Evolutionary conservation across 2,797 vertebrate genomes (phyloP).

Genomic region (Pangasius mekongensis): DNA sequence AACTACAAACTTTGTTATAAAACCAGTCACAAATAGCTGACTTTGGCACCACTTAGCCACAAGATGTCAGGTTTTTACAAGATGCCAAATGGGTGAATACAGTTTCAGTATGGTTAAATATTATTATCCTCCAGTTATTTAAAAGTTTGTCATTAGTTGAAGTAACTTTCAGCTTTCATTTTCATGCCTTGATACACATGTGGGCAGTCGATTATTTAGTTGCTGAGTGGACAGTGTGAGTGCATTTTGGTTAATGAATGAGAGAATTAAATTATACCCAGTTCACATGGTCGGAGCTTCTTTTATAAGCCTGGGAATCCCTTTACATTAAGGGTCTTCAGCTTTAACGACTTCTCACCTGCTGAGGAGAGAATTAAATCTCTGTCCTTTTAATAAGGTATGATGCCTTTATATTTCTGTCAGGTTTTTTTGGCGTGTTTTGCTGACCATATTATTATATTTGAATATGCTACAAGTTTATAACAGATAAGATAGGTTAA

Average conservation of each 20-base stretch:
- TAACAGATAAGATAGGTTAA: no score
- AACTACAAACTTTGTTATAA: neutral
- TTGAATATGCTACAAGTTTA: neutral
- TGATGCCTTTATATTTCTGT: constrained; percentile 3
- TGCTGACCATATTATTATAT: neutral
- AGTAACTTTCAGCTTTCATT: constrained; percentile 26
- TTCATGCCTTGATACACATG: constrained; percentile 16
- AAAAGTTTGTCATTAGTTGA: neutral
- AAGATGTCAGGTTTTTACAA: constrained; percentile 71
- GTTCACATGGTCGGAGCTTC: constrained; percentile 45
- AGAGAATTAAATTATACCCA: constrained; percentile 46
- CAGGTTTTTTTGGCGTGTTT: neutral
- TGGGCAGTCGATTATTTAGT: constrained; percentile 34
- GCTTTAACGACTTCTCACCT: neutral
- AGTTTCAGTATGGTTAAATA: neutral
- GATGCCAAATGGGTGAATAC: neutral
- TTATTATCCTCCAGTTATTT: neutral
- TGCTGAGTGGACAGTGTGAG: constrained; percentile 45
- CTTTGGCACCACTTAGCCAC: constrained; percentile 58
- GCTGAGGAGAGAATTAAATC: neutral
- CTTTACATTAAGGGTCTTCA: constrained; percentile 13
- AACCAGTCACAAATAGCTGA: neutral
- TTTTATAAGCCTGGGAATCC: constrained; percentile 52
- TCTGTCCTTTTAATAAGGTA: constrained; percentile 37
- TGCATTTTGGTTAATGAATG: constrained; percentile 53